Conservation (phyloP, 2,888 invertebrate genomes). For the Pecten maximus region DNA sequence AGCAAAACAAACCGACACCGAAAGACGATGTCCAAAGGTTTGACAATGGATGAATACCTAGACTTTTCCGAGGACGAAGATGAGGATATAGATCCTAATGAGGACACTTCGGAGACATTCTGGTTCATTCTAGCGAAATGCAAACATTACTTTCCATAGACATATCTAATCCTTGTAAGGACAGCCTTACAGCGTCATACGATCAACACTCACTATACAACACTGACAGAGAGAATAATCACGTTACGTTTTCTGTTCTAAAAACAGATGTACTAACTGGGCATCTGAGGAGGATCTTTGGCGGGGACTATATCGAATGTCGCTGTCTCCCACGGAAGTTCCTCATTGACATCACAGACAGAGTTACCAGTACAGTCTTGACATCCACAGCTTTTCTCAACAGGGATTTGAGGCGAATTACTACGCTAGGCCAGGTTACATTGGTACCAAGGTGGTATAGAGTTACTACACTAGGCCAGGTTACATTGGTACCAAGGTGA, state of each 20-base stretch:
- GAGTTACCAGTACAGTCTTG: conserved; percentile 40
- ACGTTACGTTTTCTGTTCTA: conserved; percentile 50
- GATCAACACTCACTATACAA: not conserved
- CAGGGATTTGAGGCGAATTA: not conserved
- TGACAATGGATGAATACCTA: not conserved
- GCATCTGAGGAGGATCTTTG: conserved; percentile 53
- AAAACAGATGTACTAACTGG: conserved; percentile 50
- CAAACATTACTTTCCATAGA: not conserved
- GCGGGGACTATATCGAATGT: conserved; percentile 56
- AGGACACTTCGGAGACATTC: conserved; percentile 43
- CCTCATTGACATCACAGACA: conserved; percentile 63
- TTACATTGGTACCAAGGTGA: too few relatives aligned
- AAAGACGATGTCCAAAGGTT: not conserved
- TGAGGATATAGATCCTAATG: not conserved
- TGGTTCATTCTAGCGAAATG: conserved; percentile 45
- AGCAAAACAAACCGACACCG: not conserved
- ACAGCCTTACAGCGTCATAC: not conserved
- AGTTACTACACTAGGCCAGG: too few relatives aligned
- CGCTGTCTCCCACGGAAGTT: conserved; percentile 68
- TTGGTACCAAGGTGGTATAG: too few relatives aligned
- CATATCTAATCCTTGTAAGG: not conserved
- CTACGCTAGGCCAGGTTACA: too few relatives aligned
- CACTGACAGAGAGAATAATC: not conserved
- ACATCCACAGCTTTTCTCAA: conserved; percentile 37
- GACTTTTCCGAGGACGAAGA: not conserved